phyloP scores from a whole-genome alignment of 2,113 vertebrate genomes.

The Brachypteracias leptosomus region DNA sequence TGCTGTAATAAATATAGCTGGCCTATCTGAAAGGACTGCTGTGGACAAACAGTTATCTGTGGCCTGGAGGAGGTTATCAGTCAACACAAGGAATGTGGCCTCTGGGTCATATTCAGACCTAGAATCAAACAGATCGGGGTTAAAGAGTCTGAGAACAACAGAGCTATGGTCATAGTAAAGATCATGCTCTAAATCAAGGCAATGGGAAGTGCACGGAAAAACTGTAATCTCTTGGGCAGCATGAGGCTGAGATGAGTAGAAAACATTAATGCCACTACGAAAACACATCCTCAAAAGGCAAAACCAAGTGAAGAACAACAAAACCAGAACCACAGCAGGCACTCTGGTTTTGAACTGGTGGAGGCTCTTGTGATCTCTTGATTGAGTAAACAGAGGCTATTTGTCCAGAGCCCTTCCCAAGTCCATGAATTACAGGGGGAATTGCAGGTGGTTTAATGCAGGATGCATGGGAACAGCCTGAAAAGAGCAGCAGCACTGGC shows the following conservation, averaged over 20 bases:
- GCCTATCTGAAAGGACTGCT: background rate
- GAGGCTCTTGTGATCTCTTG: background rate
- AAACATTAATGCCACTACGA: background rate
- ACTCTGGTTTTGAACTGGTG: background rate
- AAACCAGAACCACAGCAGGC: background rate
- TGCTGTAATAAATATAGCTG: background rate
- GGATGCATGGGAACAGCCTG: background rate
- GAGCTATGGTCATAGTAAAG: background rate
- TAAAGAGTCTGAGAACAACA: background rate
- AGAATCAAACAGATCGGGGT: background rate
- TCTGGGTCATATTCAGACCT: background rate
- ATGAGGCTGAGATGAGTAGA: background rate
- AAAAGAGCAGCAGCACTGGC: background rate
- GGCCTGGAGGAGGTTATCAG: background rate
- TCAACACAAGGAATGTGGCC: background rate
- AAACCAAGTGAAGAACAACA: background rate
- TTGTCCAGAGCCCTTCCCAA: background rate
- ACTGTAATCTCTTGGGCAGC: background rate
- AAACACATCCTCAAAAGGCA: background rate
- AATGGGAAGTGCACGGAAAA: background rate
- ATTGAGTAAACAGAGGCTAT: background rate
- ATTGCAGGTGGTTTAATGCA: background rate
- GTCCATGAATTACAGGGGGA: background rate
- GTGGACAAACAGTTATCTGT: background rate
- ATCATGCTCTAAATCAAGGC: background rate